Conservation (phyloP, 2,888 invertebrate genomes). For the Ormyrus thymus region DNA sequence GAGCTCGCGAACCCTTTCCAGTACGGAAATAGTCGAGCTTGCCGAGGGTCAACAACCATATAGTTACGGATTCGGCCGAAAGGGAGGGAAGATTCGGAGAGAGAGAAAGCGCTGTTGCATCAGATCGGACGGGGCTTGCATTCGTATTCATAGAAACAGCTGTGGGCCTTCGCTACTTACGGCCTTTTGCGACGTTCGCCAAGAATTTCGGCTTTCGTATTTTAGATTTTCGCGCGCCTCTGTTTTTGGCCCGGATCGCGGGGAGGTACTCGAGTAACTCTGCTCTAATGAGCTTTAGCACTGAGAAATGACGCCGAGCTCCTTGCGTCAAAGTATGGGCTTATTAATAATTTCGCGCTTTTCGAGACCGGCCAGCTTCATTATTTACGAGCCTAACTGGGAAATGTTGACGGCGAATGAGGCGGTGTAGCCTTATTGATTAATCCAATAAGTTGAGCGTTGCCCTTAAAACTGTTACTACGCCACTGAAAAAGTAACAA, state of each 20-base stretch:
- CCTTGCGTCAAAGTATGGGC: neutral
- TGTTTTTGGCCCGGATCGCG: too few species aligned
- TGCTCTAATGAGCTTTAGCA: too few species aligned
- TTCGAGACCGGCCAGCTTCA: neutral
- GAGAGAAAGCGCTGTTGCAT: conserved; percentile 65
- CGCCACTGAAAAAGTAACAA: too few species aligned
- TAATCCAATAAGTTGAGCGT: too few species aligned
- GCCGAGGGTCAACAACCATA: conserved; percentile 71
- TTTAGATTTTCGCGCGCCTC: conserved; percentile 10
- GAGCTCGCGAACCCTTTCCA: conserved; percentile 48
- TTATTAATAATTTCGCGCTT: conserved; percentile 1
- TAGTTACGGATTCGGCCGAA: conserved; percentile 36
- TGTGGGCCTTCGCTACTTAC: neutral
- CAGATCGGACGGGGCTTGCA: conserved; percentile 65
- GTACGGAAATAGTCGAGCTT: conserved; percentile 63
- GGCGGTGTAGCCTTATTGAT: too few species aligned
- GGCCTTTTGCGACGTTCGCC: neutral
- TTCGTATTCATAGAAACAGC: conserved; percentile 48
- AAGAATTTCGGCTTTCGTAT: conserved; percentile 38
- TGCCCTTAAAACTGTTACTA: too few species aligned
- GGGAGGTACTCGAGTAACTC: too few species aligned
- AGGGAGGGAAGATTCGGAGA: conserved; percentile 61
- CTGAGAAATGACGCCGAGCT: too few species aligned
- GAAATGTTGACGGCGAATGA: neutral
- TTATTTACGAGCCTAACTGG: conserved; percentile 26